Conservation (phyloP, 2,888 invertebrate genomes). For the Melanotus villosus region DNA sequence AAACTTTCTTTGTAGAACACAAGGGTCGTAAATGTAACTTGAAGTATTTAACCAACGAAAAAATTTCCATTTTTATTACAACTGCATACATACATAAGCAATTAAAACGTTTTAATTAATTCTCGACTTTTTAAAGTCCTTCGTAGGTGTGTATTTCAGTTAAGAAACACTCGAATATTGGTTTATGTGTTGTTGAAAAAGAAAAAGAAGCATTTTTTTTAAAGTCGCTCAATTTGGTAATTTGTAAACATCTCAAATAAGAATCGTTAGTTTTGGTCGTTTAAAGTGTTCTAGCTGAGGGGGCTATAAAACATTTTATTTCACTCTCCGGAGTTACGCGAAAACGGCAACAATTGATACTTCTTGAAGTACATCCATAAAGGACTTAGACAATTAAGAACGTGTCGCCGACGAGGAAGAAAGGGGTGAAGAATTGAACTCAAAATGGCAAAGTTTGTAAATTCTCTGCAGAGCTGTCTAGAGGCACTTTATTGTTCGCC, state of each 20-base stretch:
- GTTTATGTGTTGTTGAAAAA: too few species aligned
- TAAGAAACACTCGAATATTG: too few species aligned
- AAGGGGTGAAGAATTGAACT: conserved; percentile 48
- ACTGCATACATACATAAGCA: too few species aligned
- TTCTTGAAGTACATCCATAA: conserved; percentile 45
- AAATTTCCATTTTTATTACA: too few species aligned
- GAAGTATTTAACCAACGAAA: too few species aligned
- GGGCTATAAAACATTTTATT: conserved; percentile 38
- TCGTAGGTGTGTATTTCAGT: too few species aligned
- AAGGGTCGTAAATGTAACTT: too few species aligned
- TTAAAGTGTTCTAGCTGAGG: conserved; percentile 20
- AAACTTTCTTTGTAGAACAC: too few species aligned
- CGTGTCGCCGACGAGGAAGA: conserved; percentile 41
- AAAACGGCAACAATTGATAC: conserved; percentile 45
- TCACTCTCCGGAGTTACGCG: conserved; percentile 25
- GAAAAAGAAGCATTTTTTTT: too few species aligned
- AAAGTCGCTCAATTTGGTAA: conserved; percentile 15
- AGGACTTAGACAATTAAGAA: conserved; percentile 49
- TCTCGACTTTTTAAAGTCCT: too few species aligned
- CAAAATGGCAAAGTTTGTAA: conserved; percentile 61
- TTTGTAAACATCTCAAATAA: conserved; percentile 29
- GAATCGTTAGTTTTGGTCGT: conserved; percentile 26
- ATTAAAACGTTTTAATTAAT: too few species aligned
- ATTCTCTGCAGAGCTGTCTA: conserved; percentile 57
- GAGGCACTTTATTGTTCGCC: conserved; percentile 61